These are phyloP conservation scores for Eristalis pertinax DNA, from an alignment of 2,888 invertebrate species.

Conservation along the genomic window DNA sequence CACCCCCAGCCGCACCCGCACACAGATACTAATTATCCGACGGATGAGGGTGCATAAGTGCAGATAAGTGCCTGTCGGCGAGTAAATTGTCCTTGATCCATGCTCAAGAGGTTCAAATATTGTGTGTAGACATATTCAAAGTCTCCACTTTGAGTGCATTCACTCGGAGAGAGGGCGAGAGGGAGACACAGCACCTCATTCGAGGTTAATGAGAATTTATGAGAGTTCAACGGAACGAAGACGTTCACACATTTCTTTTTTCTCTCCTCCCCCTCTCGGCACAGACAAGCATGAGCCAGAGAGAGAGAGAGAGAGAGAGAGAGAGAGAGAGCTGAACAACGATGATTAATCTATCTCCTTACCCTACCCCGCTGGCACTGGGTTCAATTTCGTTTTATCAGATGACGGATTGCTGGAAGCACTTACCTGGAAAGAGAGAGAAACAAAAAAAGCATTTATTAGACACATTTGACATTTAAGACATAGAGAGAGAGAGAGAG, in stretches of 20 bases:
- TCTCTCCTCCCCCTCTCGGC: neutral
- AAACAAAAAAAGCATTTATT: slow-evolving; percentile 32
- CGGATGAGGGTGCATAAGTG: slow-evolving; percentile 36
- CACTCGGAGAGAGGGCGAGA: neutral
- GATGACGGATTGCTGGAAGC: slow-evolving; percentile 59
- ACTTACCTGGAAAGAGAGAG: slow-evolving; percentile 66
- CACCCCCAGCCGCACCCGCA: slow-evolving; percentile 6
- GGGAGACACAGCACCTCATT: neutral
- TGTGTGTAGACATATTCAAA: slow-evolving; percentile 25
- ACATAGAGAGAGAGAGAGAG: neutral
- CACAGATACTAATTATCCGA: slow-evolving; percentile 44
- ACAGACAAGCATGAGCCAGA: too few species aligned
- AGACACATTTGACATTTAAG: slow-evolving; percentile 46
- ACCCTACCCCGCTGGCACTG: slow-evolving; percentile 22
- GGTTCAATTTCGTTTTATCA: slow-evolving; percentile 59
- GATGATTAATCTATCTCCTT: slow-evolving; percentile 64
- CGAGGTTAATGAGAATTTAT: slow-evolving; percentile 71
- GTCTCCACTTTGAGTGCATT: slow-evolving; percentile 29
- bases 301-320: neutral
- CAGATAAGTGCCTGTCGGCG: slow-evolving; percentile 63
- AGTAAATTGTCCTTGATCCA: slow-evolving; percentile 67
- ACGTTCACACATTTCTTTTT: slow-evolving; percentile 32
- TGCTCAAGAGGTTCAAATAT: slow-evolving; percentile 54
- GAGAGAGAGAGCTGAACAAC: slow-evolving; percentile 17
- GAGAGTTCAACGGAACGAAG: slow-evolving; percentile 51